These are phyloP conservation scores for Redunca redunca DNA, from an alignment of 2,113 vertebrate species.

Conservation along the genomic window DNA sequence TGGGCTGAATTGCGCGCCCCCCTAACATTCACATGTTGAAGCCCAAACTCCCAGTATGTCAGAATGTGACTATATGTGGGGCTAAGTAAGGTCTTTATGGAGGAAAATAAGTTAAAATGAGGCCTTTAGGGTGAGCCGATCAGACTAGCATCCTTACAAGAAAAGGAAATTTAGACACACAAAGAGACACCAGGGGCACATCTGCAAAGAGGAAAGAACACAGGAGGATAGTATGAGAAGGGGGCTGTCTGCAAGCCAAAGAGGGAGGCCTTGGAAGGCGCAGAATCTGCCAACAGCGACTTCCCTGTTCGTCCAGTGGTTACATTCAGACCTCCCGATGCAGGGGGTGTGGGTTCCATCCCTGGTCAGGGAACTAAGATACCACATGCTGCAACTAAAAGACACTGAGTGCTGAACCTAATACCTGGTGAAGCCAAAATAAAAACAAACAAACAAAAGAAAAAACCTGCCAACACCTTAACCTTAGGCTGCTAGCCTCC, in stretches of 20 bases:
- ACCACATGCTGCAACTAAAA: neutral
- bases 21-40: neutral
- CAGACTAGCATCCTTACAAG: neutral
- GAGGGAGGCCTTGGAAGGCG: neutral
- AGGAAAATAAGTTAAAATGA: neutral
- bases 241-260: neutral
- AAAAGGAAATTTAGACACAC: neutral
- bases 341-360: neutral
- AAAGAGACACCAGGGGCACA: neutral
- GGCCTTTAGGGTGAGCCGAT: neutral
- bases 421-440: neutral
- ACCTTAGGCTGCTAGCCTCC: neutral
- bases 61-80: neutral
- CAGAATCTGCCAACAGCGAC: neutral
- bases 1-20: neutral
- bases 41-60: neutral
- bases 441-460: neutral
- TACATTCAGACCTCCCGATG: neutral
- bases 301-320: neutral
- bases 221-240: neutral
- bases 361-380: neutral
- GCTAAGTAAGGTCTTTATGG: neutral
- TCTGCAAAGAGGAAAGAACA: neutral
- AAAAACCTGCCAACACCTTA: neutral
- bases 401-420: neutral